Base-by-base conservation (phyloP, 2,888 invertebrate genomes). In the Hyalella azteca region DNA sequence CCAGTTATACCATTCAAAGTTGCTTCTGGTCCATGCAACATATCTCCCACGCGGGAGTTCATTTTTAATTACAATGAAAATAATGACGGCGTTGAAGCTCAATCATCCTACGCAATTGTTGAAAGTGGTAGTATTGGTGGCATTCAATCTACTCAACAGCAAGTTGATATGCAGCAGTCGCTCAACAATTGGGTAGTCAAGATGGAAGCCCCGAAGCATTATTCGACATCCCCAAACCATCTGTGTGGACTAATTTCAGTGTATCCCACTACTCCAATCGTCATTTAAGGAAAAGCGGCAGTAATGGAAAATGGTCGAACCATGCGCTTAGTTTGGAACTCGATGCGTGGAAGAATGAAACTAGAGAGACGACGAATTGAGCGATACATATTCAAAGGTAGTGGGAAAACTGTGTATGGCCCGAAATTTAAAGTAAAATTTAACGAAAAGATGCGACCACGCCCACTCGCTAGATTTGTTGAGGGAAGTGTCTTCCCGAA, bases 221-320 rank as follows among this genome's bases (percentile, higher is more conserved):
- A 54, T 54, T 54, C 54, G 22, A 9, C 54, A 54, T 5, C 54
- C 29, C 54, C 54, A 26, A 29, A 22, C 29, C 29, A 54, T 54
- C 26, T 54, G 29, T 54, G 54, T 54, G 54, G 54, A 54, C 54
- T 54, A 5, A 54, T 54, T 29, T 54, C 54, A 54, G 54, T 54
- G 29, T 54, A 54, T 54, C 54, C 54, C 54, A 26, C 54, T 54
- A 29, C 29, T 7, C 54, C 54, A 29, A 26, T 29, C 22, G 29
- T 54, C 22, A 54, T 54, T 54, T n/a, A n/a, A n/a, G n/a, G n/a
- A n/a, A n/a, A n/a, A n/a, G n/a, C n/a, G n/a, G n/a, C n/a, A n/a
- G n/a, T n/a, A n/a, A n/a, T n/a, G n/a, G n/a, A n/a, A n/a, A n/a
- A n/a, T n/a, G n/a, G n/a, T n/a, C n/a, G n/a, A n/a, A n/a, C n/a